Base-by-base conservation (phyloP, 1,140 invertebrate species). In the Nebria ingens region DNA sequence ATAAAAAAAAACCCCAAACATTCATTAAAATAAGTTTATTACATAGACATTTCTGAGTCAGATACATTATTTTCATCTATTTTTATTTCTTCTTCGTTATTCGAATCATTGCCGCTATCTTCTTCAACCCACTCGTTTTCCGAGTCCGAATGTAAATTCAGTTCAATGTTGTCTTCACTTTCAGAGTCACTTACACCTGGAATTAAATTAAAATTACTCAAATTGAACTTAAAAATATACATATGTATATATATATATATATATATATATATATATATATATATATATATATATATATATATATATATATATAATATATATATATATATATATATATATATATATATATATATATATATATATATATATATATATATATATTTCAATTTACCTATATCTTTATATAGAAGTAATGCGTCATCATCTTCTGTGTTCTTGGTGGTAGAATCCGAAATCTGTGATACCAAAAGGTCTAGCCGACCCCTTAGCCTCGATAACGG, bases 361-460 rank as follows among this genome's bases (percentile, higher is more conserved):
- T 15, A 38, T 4, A 12, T 19, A 13, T 57, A 55, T n/a, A 34
- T 19, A 52, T 56, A 15, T 53, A 52, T 21, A 52, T 51, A 52
- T 56, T 59, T 61, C n/a, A n/a, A n/a, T n/a, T 56, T 64, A 79
- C 79, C 79, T 71, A 72, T 70, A 69, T 82, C 80, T 63, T 80
- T 75, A 66, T 78, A 80, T 57, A 76, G 69, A 15, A 81, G 63
- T 13, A 79, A 59, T 15, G 77, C 68, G 53, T 76, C 69, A 54
- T 76, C 70, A 52, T 72, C 70, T 11, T 72, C 65, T 19, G 69
- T 61, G 49, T 72, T 65, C 45, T 74, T 70, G 42, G 63, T 64
- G 0, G 56, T 54, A 4, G 38, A 21, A n/a, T 68, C 65, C 50
- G 68, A 69, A 54, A 81, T 73, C 67, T 81, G 79, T 34, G 76